Percentiles rank a stretch among this genome's conserved stretches.
Conservation (phyloP, 2,113 vertebrate genomes). For the Lynx canadensis region DNA sequence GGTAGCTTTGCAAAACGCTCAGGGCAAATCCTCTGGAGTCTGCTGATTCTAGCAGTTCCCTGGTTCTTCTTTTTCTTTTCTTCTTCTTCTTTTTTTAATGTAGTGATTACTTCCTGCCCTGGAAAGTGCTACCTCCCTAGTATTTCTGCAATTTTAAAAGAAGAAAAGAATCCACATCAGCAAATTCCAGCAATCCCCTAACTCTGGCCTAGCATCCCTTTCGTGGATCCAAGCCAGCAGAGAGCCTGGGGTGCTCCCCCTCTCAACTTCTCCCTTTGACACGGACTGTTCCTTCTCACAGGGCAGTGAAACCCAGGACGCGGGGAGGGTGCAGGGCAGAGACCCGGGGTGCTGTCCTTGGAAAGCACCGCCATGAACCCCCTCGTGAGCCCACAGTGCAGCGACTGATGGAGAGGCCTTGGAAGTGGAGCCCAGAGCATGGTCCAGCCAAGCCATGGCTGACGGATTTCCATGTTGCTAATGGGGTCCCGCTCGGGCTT, state of each 20-base stretch:
- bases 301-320: background rate
- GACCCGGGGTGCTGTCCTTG: background rate
- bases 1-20: background rate
- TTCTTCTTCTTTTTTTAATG: background rate
- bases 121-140: background rate
- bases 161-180: background rate
- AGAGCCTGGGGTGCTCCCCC: background rate
- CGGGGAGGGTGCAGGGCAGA: background rate
- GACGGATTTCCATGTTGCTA: background rate
- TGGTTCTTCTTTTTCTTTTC: no score
- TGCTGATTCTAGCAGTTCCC: background rate
- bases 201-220: background rate
- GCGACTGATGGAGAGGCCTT: background rate
- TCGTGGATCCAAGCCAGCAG: background rate
- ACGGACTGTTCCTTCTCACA: fast-evolving
- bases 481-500: background rate
- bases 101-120: background rate
- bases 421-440: background rate
- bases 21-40: background rate
- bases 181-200: background rate
- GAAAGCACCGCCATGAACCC: background rate
- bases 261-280: fast-evolving
- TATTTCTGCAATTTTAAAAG: background rate
- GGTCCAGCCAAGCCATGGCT: fast-evolving
- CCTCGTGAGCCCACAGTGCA: background rate